Evolutionary conservation across 2,113 vertebrate genomes (phyloP), one percentile per base, ranked within the genome.

Genomic region (Nothoprocta pentlandii): DNA sequence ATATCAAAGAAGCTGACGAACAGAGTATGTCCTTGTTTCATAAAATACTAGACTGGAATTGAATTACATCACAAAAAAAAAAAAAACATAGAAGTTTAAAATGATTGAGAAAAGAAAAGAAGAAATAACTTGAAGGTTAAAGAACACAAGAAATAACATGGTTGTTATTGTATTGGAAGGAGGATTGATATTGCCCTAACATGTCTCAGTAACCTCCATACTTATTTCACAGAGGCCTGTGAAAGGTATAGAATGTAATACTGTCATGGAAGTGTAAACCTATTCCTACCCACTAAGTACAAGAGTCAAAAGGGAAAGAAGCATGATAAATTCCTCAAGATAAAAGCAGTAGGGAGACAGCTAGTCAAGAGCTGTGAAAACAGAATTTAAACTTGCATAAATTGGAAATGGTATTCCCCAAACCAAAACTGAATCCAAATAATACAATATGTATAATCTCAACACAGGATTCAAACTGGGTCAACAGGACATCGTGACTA

Each of bases 341-440:
- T 90, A 95, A 75, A 84, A 90, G 59, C 44, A 66, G 56, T 51
- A 84, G 34, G 42, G 42, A 90, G 34, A 91, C 76, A 95, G 39
- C 59, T 85, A 63, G 90, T 89, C 76, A 95, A 94, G 75, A 96
- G 63, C 69, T 96, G 95, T 82, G 71, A 87, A 92, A 95, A 92
- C 30, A 87, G 93, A 93, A 93, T 88, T 96, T 85, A 94, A 94
- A 87, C 41, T 68, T 96, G 56, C 59, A 74, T 85, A 96, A 97
- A 95, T 90, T 83, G n/a, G 20, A 95, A 89, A 89, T 16, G 4
- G 11, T 78, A 39, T 90, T 95, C 78, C 68, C 78, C 64, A 95
- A 92, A 69, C 22, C 47, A 51, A 90, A 94, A 64, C n/a, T 85
- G 92, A 94, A 78, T 95, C 69, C 63, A 95, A 94, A 71, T 90